These are phyloP conservation scores for Leptinotarsa haldemani DNA, from an alignment of 2,888 invertebrate species.

Conservation along the genomic window DNA sequence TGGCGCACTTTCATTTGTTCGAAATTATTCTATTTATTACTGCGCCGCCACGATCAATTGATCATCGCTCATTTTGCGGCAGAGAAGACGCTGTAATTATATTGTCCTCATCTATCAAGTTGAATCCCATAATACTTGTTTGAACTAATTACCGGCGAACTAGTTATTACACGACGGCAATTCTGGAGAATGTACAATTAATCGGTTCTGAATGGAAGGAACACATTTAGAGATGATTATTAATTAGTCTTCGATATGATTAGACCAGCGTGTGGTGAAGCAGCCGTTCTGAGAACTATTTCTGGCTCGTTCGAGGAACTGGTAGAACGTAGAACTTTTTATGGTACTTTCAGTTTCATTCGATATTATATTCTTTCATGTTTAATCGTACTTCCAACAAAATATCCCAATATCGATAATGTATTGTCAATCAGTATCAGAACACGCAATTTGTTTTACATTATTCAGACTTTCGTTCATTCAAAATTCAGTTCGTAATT, in stretches of 20 bases:
- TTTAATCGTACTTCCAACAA: too few species aligned
- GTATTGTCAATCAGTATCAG: slow-evolving; percentile 54
- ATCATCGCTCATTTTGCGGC: slow-evolving; percentile 5
- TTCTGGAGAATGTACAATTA: slow-evolving; percentile 17
- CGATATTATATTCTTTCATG: too few species aligned
- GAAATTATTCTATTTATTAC: slow-evolving; percentile 4
- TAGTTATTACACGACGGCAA: slow-evolving; percentile 10
- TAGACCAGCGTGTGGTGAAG: neutral
- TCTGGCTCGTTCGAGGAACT: neutral
- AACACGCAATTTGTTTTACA: slow-evolving; percentile 44
- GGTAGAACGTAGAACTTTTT: too few species aligned
- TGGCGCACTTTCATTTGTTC: slow-evolving; percentile 1
- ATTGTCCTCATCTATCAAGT: slow-evolving; percentile 13
- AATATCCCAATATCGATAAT: too few species aligned
- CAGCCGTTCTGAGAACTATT: neutral
- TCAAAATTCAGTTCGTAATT: neutral
- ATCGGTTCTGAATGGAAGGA: slow-evolving; percentile 14
- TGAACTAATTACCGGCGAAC: slow-evolving; percentile 11
- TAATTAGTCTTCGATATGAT: slow-evolving; percentile 3
- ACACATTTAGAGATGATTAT: slow-evolving; percentile 8
- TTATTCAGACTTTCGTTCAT: too few species aligned
- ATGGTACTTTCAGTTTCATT: too few species aligned
- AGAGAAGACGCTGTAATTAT: slow-evolving; percentile 10
- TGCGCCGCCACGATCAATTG: slow-evolving; percentile 5
- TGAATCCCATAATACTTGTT: slow-evolving; percentile 16